Percentiles rank a stretch among this genome's conserved stretches.
Evolutionary conservation across 2,113 vertebrate genomes (phyloP).

Genomic region (Peromyscus californicus): DNA sequence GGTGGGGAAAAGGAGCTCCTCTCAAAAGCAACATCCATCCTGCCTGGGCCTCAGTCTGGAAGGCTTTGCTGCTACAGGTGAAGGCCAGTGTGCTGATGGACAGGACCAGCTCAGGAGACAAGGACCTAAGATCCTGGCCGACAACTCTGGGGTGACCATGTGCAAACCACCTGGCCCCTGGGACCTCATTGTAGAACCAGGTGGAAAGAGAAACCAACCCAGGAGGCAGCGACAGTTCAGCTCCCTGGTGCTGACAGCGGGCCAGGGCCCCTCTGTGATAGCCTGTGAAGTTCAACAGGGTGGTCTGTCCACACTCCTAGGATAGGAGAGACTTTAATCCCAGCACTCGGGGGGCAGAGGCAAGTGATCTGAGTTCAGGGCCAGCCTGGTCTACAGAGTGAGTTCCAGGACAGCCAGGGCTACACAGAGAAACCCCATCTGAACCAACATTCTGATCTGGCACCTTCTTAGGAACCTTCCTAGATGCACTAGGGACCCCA

Average conservation of each 20-base stretch:
- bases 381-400: neutral
- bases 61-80: neutral
- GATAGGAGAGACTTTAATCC: neutral
- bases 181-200: neutral
- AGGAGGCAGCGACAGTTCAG: neutral
- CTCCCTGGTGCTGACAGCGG: neutral
- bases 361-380: neutral
- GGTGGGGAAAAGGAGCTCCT: neutral
- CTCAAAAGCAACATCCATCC: neutral
- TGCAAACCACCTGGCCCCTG: neutral
- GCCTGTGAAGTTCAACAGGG: neutral
- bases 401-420: neutral
- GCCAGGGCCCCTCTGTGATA: neutral
- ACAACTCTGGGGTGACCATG: fast-evolving
- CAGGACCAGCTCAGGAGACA: neutral
- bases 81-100: fast-evolving
- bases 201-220: neutral
- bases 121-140: neutral
- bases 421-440: neutral
- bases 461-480: neutral
- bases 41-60: neutral
- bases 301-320: neutral
- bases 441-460: neutral
- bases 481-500: neutral
- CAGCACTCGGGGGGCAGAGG: neutral